A percentile compares a stretch with the other conserved stretches of the same genome.
Conservation (phyloP, 2,113 vertebrate species). For the Thymallus thymallus region DNA sequence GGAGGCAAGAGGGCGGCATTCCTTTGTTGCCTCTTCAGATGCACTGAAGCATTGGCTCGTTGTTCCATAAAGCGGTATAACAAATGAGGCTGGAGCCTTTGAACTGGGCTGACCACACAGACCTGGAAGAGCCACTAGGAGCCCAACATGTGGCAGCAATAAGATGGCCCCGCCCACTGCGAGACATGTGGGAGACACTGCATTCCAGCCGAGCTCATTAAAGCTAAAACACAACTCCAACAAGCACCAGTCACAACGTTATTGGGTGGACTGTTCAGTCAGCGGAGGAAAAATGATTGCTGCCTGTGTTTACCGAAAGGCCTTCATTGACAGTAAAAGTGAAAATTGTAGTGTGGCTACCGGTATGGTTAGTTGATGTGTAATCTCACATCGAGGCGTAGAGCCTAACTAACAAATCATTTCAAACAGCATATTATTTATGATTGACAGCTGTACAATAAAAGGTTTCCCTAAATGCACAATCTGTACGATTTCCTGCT, state of each 20-base stretch:
- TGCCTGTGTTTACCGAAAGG: conserved; percentile 20
- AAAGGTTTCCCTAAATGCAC: no score
- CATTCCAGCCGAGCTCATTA: conserved; percentile 76
- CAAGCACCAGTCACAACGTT: conserved; percentile 53
- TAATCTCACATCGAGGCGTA: no score
- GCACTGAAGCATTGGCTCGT: conserved; percentile 59
- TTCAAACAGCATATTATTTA: no score
- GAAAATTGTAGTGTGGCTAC: no score
- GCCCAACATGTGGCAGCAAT: conserved; percentile 80
- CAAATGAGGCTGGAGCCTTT: conserved; percentile 77
- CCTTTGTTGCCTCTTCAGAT: conserved; percentile 62
- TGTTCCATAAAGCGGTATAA: conserved; percentile 78
- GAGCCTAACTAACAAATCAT: no score
- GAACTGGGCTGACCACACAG: conserved; percentile 78
- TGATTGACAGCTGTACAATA: no score
- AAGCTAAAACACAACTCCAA: conserved; percentile 72
- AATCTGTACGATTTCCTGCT: no score
- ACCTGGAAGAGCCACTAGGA: conserved; percentile 72
- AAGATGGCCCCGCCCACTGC: conserved; percentile 67
- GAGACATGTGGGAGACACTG: conserved; percentile 78
- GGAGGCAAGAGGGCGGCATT: conserved; percentile 51
- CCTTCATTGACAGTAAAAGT: background rate
- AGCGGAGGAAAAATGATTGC: conserved; percentile 22
- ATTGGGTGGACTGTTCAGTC: conserved; percentile 40
- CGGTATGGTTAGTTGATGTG: no score